These are phyloP conservation scores for Mya arenaria DNA, from an alignment of 1,140 invertebrate genomes.

Conservation along the genomic window DNA sequence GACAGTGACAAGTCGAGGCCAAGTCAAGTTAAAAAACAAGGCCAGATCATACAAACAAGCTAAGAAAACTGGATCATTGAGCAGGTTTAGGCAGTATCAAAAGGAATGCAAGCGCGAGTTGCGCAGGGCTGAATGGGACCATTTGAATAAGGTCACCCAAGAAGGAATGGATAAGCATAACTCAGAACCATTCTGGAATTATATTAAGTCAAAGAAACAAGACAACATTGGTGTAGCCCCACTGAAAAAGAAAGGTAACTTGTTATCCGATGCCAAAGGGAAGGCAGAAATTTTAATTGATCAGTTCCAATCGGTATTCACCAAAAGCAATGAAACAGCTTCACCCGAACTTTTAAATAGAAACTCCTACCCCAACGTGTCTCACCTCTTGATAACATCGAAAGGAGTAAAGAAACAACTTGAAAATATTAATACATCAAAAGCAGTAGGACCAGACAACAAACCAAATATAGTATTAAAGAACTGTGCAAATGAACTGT, in stretches of 20 bases:
- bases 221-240: conserved; percentile 55
- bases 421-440: too few species aligned
- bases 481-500: conserved; percentile 9
- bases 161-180: conserved; percentile 59
- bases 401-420: too few species aligned
- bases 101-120: conserved; percentile 50
- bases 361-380: too few species aligned
- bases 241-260: conserved; percentile 43
- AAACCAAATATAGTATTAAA: conserved; percentile 36
- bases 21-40: too few species aligned
- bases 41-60: too few species aligned
- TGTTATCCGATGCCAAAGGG: conserved; percentile 42
- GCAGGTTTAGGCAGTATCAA: conserved; percentile 28
- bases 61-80: not conserved
- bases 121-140: conserved; percentile 53
- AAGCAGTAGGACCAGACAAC: conserved; percentile 46
- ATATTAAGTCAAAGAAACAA: conserved; percentile 57
- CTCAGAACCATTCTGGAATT: conserved; percentile 61
- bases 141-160: conserved; percentile 52
- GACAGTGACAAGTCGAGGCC: too few species aligned
- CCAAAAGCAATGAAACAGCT: too few species aligned
- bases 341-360: too few species aligned
- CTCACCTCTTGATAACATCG: too few species aligned
- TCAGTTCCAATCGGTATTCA: conserved; percentile 58
- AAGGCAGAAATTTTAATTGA: conserved; percentile 55